Evolutionary conservation across 2,888 invertebrate genomes (phyloP).

Genomic region (Plebejus melissa): DNA sequence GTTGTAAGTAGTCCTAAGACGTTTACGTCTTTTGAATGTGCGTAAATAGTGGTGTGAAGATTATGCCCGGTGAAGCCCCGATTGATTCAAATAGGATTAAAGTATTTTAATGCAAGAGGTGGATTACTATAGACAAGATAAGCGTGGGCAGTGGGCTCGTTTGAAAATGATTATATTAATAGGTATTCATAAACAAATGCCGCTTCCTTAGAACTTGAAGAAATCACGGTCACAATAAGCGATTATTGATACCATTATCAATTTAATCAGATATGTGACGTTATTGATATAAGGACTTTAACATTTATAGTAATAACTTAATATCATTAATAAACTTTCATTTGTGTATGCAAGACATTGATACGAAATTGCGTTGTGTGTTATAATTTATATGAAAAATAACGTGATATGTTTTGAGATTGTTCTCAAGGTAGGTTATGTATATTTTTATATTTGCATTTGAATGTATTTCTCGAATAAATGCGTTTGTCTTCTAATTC

Average conservation of each 20-base stretch:
- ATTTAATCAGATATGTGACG: constrained; percentile 43
- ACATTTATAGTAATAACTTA: constrained; percentile 29
- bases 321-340: constrained; percentile 34
- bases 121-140: background rate
- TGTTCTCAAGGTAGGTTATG: constrained; percentile 26
- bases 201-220: constrained; percentile 40
- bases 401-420: constrained; percentile 26
- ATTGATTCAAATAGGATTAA: background rate
- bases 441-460: constrained; percentile 12
- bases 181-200: constrained; percentile 32
- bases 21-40: background rate
- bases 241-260: constrained; percentile 38
- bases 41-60: background rate
- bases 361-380: constrained; percentile 32
- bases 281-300: constrained; percentile 38
- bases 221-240: constrained; percentile 44
- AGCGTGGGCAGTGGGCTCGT: constrained; percentile 26
- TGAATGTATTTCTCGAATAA: constrained; percentile 6
- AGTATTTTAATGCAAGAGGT: background rate
- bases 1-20: background rate
- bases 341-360: constrained; percentile 34
- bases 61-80: background rate
- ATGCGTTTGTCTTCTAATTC: background rate
- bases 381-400: constrained; percentile 21
- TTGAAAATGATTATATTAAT: constrained; percentile 35